A percentile compares a stretch with the other conserved stretches of the same genome.
Conservation (phyloP, 2,888 invertebrate species). For the Scaptomyza tumidula region DNA sequence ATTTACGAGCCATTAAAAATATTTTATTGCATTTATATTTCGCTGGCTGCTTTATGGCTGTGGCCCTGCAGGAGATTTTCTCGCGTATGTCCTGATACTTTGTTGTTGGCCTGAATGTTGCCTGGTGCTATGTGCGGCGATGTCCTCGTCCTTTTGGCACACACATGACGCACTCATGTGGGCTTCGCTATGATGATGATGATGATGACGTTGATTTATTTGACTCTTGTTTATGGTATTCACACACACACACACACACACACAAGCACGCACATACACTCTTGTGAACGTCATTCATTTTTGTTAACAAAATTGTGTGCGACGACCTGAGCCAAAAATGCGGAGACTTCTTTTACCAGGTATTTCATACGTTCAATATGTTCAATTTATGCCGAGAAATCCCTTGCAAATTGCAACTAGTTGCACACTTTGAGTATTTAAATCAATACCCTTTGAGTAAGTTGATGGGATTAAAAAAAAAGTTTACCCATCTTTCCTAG, state of each 20-base stretch:
- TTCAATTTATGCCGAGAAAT: constrained; percentile 31
- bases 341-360: constrained; percentile 26
- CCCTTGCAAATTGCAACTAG: constrained; percentile 28
- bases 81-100: constrained; percentile 49
- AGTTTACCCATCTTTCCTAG: neutral
- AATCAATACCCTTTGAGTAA: constrained; percentile 6
- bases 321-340: constrained; percentile 27
- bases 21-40: constrained; percentile 75
- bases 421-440: constrained; percentile 27
- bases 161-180: constrained; percentile 40
- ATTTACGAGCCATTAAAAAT: constrained; percentile 75
- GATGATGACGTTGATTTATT: constrained; percentile 70
- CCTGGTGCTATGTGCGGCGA: constrained; percentile 31
- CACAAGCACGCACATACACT: constrained; percentile 10
- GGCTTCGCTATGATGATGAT: constrained; percentile 55
- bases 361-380: constrained; percentile 38
- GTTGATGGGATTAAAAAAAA: constrained; percentile 1
- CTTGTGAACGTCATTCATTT: constrained; percentile 46
- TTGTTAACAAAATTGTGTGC: constrained; percentile 37
- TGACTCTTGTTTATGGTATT: constrained; percentile 70
- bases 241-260: constrained; percentile 38
- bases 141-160: constrained; percentile 42
- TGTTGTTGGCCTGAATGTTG: constrained; percentile 28
- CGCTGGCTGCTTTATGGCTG: constrained; percentile 67
- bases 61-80: constrained; percentile 49